Percentiles rank a stretch among this genome's conserved stretches.
Conservation (phyloP, 2,113 vertebrate species). For the Zosterops hypoxanthus region DNA sequence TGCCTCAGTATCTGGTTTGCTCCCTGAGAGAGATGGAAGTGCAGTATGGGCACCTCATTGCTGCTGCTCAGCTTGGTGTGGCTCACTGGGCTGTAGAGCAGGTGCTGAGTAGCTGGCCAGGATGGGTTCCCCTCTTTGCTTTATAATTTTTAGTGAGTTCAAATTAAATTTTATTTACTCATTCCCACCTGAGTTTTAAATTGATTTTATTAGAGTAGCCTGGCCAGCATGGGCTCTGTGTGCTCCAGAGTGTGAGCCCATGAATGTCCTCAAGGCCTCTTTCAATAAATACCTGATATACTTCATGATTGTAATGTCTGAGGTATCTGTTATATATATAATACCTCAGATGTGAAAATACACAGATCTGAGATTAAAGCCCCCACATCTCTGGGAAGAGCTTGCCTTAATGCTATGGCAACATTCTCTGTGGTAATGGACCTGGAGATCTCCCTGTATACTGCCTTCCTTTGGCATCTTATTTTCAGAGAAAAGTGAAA, state of each 20-base stretch:
- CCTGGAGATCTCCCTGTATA: background rate
- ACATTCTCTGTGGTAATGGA: background rate
- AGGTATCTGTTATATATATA: background rate
- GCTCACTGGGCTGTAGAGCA: accelerated
- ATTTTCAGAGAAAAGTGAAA: background rate
- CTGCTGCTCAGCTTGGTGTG: background rate
- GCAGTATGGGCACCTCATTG: background rate
- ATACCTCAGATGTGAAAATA: background rate
- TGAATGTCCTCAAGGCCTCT: background rate
- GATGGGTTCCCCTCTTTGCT: background rate
- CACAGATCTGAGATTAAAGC: background rate
- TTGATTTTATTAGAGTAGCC: background rate
- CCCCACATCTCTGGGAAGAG: background rate
- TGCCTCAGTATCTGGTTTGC: background rate
- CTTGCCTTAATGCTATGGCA: background rate
- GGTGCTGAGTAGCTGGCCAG: background rate
- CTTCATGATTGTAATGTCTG: background rate
- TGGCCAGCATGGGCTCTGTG: background rate
- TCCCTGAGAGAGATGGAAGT: background rate
- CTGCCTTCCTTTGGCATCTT: background rate
- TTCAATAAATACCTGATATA: background rate
- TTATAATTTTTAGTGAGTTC: background rate
- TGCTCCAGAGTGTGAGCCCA: background rate
- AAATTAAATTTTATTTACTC: background rate
- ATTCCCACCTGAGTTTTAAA: background rate